Conservation (phyloP, 2,888 invertebrate species). For the Drosophila maculinotata region DNA sequence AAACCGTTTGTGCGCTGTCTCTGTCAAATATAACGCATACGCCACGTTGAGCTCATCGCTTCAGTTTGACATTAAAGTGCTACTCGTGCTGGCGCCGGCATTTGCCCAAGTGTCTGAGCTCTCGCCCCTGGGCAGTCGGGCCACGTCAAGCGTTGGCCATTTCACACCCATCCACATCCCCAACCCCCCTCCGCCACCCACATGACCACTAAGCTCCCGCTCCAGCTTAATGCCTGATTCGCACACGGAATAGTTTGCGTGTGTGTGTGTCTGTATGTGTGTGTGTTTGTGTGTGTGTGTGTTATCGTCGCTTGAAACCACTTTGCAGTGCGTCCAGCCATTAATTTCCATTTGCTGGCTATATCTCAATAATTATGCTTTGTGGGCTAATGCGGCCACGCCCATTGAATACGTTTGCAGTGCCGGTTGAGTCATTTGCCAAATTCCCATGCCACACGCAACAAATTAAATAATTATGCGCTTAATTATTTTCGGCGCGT, state of each 20-base stretch:
- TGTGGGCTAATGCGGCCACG: conserved; percentile 38
- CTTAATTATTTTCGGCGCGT: conserved; percentile 59
- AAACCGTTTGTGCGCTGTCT: conserved; percentile 3
- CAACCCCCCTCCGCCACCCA: background rate
- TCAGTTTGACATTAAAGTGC: conserved; percentile 21
- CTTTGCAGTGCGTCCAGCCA: conserved; percentile 25
- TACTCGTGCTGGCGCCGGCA: conserved; percentile 60
- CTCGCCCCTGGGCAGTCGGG: conserved; percentile 44
- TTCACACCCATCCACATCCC: conserved; percentile 15
- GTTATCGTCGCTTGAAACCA: conserved; percentile 8
- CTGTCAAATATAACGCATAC: conserved; percentile 48
- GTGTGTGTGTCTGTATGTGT: conserved; percentile 1
- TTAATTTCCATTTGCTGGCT: conserved; percentile 49
- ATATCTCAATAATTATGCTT: conserved; percentile 53
- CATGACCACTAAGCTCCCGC: no score
- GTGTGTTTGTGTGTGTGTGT: conserved; percentile 1
- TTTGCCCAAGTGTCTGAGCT: conserved; percentile 56
- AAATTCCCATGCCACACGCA: conserved; percentile 23
- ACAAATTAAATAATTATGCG: conserved; percentile 69
- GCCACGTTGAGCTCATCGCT: conserved; percentile 29
- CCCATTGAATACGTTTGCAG: conserved; percentile 21
- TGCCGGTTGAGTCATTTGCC: conserved; percentile 11
- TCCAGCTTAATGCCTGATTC: conserved; percentile 1
- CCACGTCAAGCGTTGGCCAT: conserved; percentile 38
- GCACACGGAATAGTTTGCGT: background rate